Evolutionary conservation across 2,888 invertebrate genomes (phyloP).

Genomic region (Allolobophora icterica): DNA sequence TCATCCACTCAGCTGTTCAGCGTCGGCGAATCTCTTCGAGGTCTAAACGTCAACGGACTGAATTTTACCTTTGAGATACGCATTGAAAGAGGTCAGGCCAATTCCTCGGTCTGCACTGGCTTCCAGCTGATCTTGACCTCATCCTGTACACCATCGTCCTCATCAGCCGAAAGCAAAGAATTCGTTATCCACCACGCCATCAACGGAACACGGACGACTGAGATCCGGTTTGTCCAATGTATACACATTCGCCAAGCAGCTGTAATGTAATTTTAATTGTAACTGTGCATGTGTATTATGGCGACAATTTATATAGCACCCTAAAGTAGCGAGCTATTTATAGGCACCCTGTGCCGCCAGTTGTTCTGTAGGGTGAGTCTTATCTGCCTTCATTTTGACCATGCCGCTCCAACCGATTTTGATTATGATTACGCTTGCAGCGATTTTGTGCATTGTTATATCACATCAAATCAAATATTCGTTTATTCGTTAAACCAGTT

Average conservation of each 20-base stretch:
- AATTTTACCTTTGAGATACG: background rate
- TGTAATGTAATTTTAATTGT: background rate
- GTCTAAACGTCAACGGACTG: background rate
- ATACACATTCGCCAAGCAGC: background rate
- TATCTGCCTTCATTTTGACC: no score
- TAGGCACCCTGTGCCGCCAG: no score
- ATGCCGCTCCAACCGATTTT: no score
- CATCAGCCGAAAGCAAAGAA: background rate
- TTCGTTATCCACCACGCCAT: background rate
- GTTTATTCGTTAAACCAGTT: no score
- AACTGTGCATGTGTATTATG: background rate
- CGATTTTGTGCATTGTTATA: no score
- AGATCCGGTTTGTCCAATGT: background rate
- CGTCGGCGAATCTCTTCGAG: background rate
- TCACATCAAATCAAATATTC: no score
- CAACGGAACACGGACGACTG: slow-evolving; percentile 7
- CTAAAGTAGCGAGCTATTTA: no score
- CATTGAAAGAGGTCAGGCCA: background rate
- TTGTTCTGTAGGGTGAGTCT: no score
- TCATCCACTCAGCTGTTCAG: background rate
- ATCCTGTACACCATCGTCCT: background rate
- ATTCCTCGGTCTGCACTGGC: background rate
- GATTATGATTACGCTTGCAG: no score
- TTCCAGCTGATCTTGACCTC: background rate
- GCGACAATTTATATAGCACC: no score